A percentile compares a stretch with the other conserved stretches of the same genome.
phyloP scores from a whole-genome alignment of 2,888 invertebrate species.

The Antheraea yamamai region DNA sequence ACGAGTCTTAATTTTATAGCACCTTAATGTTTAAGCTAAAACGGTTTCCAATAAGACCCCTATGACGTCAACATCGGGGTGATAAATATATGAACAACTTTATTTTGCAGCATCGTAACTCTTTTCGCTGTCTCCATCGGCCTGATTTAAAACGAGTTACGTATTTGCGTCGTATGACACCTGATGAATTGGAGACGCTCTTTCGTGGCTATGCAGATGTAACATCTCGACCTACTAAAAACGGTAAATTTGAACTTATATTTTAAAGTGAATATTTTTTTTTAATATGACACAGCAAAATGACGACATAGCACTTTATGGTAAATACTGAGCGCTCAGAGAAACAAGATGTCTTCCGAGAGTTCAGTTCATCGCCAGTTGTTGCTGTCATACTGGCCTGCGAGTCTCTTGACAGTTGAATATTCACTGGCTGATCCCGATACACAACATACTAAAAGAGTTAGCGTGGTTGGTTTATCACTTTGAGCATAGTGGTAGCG shows the following conservation, averaged over 20 bases:
- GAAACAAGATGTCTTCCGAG: too few relatives aligned
- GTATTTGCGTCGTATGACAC: constrained; percentile 68
- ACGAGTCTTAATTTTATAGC: too few relatives aligned
- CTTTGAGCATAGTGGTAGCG: too few relatives aligned
- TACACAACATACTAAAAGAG: too few relatives aligned
- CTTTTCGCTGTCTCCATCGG: constrained; percentile 72
- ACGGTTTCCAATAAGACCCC: not conserved
- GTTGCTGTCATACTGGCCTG: too few relatives aligned
- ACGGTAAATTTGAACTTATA: constrained; percentile 33
- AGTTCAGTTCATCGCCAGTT: too few relatives aligned
- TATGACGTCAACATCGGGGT: not conserved
- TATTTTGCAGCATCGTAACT: constrained; percentile 66
- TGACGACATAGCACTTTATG: too few relatives aligned
- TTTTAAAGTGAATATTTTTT: not conserved
- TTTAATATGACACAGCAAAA: not conserved
- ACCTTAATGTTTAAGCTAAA: not conserved
- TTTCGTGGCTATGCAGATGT: constrained; percentile 68
- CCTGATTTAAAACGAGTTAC: constrained; percentile 75
- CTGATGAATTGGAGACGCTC: constrained; percentile 67
- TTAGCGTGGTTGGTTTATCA: too few relatives aligned
- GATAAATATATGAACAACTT: not conserved
- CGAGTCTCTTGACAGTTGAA: too few relatives aligned
- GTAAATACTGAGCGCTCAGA: too few relatives aligned
- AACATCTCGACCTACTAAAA: constrained; percentile 39
- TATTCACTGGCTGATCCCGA: too few relatives aligned